Evolutionary conservation across 23 tunicate species (phyloP).

Genomic region (Ciona savignyi): DNA sequence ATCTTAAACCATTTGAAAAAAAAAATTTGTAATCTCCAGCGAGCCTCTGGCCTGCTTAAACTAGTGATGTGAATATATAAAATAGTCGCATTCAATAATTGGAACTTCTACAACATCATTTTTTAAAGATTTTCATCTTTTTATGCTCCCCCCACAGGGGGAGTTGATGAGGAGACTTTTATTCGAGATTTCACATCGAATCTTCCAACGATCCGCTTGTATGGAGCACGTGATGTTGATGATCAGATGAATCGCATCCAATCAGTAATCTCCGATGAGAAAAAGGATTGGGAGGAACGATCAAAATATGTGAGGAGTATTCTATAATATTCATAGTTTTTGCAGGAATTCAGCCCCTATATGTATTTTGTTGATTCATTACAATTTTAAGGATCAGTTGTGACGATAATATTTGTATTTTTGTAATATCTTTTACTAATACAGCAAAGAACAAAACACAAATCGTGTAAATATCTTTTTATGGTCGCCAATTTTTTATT

Average conservation of each 20-base stretch:
- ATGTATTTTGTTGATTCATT: too few species aligned
- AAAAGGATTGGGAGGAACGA: conserved; percentile 88
- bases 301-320: conserved; percentile 58
- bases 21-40: too few species aligned
- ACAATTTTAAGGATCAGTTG: too few species aligned
- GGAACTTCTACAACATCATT: background rate
- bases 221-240: conserved; percentile 44
- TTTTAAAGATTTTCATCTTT: too few species aligned
- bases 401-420: too few species aligned
- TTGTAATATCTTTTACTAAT: background rate
- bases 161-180: conserved; percentile 79
- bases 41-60: too few species aligned
- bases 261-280: conserved; percentile 50
- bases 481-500: too few species aligned
- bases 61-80: too few species aligned
- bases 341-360: too few species aligned
- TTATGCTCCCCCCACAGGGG: conserved; percentile 51
- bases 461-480: background rate
- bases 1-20: too few species aligned
- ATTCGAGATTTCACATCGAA: conserved; percentile 30
- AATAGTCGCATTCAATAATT: too few species aligned
- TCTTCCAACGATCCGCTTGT: conserved; percentile 60
- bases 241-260: conserved; percentile 53
- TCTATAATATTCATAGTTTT: background rate
- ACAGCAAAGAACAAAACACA: background rate